Evolutionary conservation across 2,888 invertebrate species (phyloP), one percentile per base, ranked within the genome.

Genomic region (Cyrtodaria siliqua): DNA sequence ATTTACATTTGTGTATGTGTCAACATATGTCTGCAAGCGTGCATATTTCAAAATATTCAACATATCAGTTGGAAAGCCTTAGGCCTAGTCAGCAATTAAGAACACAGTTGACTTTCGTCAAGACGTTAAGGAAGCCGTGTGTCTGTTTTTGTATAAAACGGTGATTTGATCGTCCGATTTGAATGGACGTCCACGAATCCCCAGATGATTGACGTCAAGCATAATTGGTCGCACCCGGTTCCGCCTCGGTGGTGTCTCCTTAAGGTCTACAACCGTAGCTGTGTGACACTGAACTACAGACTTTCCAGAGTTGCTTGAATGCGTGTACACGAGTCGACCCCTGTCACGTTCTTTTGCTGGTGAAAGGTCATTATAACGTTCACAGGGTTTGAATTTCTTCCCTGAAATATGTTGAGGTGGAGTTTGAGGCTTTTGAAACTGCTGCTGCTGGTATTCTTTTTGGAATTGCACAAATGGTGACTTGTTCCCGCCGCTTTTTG

Each of bases 181-280:
- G 27, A 69, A 62, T 14, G 72, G 68, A 12, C 60, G 52, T 6
- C 79, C 79, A 24, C 79, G 59, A 20, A 79, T 79, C 12, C 79
- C 79, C 24, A 79, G 62, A 38, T 79, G 75, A 26, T 79, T 79
- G 2, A 79, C 69, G 53, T 76, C 74, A 24, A 79, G 23, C 4
- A 67, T 76, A 20, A 66, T 27, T 20, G 59, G 61, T 23, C 62
- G 49, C n/a, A n/a, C n/a, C n/a, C n/a, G n/a, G n/a, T n/a, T n/a
- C 1, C 63, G 66, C 24, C 50, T 29, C 16, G 59, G 20, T 23
- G 16, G 56, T 0, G 66, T 42, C 47, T 71, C 71, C 23, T 63
- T 47, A 26, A 71, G 61, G 33, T 76, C 76, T 2, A 76, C 62
- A 12, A 60, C 59, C 27, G 67, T 71, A 4, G 71, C 71, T 12